phyloP scores from a whole-genome alignment of 2,888 invertebrate species.

The Lasioglossum leucozonium region DNA sequence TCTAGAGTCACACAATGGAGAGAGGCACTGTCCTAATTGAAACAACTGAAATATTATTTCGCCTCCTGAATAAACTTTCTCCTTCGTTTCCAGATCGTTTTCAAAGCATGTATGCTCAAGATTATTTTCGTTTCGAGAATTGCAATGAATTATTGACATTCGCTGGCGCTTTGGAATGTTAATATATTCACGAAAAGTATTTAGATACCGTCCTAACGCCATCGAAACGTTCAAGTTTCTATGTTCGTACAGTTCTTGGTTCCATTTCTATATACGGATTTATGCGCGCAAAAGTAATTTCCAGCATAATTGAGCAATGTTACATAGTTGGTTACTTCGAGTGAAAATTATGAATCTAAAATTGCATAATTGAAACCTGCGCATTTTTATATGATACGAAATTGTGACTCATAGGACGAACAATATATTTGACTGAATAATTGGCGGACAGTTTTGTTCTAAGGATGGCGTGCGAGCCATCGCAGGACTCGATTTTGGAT shows the following conservation, averaged over 20 bases:
- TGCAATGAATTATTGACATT: conserved; percentile 12
- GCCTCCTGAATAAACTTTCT: conserved; percentile 3
- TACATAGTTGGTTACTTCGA: conserved; percentile 30
- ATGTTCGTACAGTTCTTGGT: conserved; percentile 2
- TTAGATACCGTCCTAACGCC: not conserved
- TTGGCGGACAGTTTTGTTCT: conserved; percentile 8
- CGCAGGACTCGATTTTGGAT: conserved; percentile 23
- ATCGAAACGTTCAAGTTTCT: not conserved
- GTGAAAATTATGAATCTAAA: conserved; percentile 41
- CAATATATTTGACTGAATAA: conserved; percentile 35
- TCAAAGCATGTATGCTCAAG: conserved; percentile 5
- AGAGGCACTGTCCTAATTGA: conserved; percentile 26
- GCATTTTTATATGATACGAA: conserved; percentile 21
- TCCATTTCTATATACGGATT: not conserved
- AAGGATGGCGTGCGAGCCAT: not conserved
- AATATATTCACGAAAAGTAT: not conserved
- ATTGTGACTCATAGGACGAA: conserved; percentile 40
- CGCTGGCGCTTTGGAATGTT: conserved; percentile 26
- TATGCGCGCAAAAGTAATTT: conserved; percentile 10
- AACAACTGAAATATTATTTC: conserved; percentile 31
- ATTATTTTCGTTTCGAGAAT: not conserved
- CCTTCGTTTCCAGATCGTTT: not conserved
- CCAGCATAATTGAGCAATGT: conserved; percentile 48
- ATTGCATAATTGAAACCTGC: conserved; percentile 22
- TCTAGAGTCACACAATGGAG: conserved; percentile 44